Evolutionary conservation across 1,140 invertebrate species (phyloP).

Genomic region (Pemphigus obesinymphae): DNA sequence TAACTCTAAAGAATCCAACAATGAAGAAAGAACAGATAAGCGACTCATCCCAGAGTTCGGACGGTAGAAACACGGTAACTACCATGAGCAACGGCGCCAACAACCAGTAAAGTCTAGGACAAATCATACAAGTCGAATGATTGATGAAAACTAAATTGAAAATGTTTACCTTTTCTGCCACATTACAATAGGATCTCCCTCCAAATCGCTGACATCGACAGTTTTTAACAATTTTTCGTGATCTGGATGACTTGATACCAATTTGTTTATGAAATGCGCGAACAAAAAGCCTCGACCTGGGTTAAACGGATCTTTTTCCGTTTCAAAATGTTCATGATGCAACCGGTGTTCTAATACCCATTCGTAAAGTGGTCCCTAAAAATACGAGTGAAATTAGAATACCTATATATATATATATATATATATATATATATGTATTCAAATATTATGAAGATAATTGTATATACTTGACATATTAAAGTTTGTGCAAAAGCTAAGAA

Average conservation of each 20-base stretch:
- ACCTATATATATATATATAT: no score
- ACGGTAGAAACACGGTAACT: slow-evolving; percentile 63
- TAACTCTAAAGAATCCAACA: slow-evolving; percentile 62
- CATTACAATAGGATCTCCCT: slow-evolving; percentile 75
- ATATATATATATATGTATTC: no score
- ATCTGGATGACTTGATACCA: slow-evolving; percentile 65
- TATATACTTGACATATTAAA: slow-evolving; percentile 72
- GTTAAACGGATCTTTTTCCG: slow-evolving; percentile 86
- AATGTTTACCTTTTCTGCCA: slow-evolving; percentile 68
- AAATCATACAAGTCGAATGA: background rate
- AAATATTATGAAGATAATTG: background rate
- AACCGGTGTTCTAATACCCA: slow-evolving; percentile 79
- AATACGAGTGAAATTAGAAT: slow-evolving; percentile 44
- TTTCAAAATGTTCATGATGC: slow-evolving; percentile 83
- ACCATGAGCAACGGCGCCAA: slow-evolving; percentile 62
- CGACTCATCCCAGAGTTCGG: slow-evolving; percentile 69
- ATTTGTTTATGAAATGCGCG: slow-evolving; percentile 63
- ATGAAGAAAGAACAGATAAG: slow-evolving; percentile 59
- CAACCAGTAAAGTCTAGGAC: slow-evolving; percentile 64
- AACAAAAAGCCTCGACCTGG: slow-evolving; percentile 79
- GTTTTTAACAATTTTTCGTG: slow-evolving; percentile 64
- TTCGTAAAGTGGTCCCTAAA: slow-evolving; percentile 68
- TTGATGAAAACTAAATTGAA: slow-evolving; percentile 13
- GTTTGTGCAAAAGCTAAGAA: slow-evolving; percentile 75
- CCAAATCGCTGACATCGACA: slow-evolving; percentile 82